Conservation (phyloP, 2,797 vertebrate species). For the Alectoris magna region DNA sequence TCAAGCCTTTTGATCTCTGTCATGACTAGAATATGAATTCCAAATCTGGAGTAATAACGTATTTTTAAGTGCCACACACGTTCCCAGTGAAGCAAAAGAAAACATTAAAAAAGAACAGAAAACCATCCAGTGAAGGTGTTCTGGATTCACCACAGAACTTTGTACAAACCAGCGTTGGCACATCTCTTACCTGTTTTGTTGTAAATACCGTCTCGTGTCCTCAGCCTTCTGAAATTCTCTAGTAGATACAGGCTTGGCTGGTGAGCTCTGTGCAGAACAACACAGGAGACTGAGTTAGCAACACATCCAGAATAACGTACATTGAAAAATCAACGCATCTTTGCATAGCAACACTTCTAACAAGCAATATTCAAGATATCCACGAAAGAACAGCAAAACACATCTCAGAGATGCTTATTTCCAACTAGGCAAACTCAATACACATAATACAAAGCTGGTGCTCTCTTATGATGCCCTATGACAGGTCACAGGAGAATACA, state of each 20-base stretch:
- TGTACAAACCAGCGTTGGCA: background rate
- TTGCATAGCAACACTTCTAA: background rate
- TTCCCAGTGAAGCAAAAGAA: background rate
- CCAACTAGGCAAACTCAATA: background rate
- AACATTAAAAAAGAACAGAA: background rate
- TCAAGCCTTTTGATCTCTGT: background rate
- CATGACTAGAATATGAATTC: background rate
- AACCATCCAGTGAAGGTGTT: background rate
- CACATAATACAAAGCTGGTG: background rate
- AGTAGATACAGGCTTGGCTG: slow-evolving; percentile 78
- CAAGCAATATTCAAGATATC: background rate
- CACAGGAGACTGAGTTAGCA: background rate
- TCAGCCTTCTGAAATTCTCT: slow-evolving; percentile 84
- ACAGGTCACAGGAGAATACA: background rate
- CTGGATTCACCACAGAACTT: background rate
- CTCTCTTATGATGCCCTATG: background rate
- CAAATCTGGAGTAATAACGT: background rate
- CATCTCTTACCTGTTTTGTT: slow-evolving; percentile 81
- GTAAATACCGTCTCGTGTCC: slow-evolving; percentile 80
- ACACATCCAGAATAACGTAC: background rate
- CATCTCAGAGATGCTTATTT: background rate
- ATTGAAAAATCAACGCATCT: background rate
- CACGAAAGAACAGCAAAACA: background rate
- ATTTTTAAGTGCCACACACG: background rate
- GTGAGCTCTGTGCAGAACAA: slow-evolving; percentile 82